These are phyloP conservation scores for Platycheirus rosarum DNA, from an alignment of 2,888 invertebrate species.

Conservation along the genomic window DNA sequence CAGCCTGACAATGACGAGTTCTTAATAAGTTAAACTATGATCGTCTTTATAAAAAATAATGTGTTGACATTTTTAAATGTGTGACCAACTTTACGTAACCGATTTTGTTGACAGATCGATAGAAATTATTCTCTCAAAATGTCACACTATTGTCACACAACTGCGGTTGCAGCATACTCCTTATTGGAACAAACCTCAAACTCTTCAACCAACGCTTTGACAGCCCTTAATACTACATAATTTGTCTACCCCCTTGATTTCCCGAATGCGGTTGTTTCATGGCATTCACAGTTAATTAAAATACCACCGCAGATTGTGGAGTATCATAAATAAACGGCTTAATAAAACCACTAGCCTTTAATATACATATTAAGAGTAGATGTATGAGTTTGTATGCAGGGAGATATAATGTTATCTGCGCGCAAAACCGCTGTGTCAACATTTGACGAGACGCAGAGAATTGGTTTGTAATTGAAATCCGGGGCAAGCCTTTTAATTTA, in stretches of 20 bases:
- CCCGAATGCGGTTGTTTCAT: constrained; percentile 38
- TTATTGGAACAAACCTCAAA: constrained; percentile 6
- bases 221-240: constrained; percentile 23
- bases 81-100: no score
- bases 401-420: constrained; percentile 39
- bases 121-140: constrained; percentile 19
- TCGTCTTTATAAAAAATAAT: no score
- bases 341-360: constrained; percentile 27
- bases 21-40: no score
- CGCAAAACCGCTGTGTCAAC: constrained; percentile 60
- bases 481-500: constrained; percentile 55
- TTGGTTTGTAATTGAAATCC: constrained; percentile 65
- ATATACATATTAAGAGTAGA: neutral
- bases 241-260: constrained; percentile 20
- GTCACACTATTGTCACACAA: constrained; percentile 25
- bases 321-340: constrained; percentile 60
- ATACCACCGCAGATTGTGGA: constrained; percentile 69
- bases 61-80: no score
- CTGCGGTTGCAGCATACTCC: constrained; percentile 23
- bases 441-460: constrained; percentile 68
- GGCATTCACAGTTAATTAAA: constrained; percentile 66
- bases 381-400: neutral
- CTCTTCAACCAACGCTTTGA: constrained; percentile 21
- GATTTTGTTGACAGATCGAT: neutral
- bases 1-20: no score